Evolutionary conservation across 2,888 invertebrate species (phyloP).

Genomic region (Trachelus iudaicus): DNA sequence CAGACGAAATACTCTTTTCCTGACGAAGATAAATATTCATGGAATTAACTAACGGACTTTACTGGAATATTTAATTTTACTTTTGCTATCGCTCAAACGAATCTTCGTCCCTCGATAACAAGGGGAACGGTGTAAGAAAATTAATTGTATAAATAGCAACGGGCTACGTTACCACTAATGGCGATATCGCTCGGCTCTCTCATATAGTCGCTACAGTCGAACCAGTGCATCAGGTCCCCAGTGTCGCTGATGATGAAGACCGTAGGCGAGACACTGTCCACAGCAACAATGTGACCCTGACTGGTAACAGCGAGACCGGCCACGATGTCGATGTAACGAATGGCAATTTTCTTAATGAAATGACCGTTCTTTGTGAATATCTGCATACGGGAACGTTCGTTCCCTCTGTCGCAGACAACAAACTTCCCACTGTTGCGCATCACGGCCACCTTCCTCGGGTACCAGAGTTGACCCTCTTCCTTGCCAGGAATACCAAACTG

Average conservation of each 20-base stretch:
- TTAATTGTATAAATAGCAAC: slow-evolving; percentile 2
- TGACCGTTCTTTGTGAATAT: slow-evolving; percentile 96
- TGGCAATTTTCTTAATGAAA: slow-evolving; percentile 94
- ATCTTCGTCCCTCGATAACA: no score
- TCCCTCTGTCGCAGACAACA: slow-evolving; percentile 98
- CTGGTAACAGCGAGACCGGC: slow-evolving; percentile 94
- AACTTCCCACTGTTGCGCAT: slow-evolving; percentile 89
- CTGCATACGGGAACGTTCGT: slow-evolving; percentile 96
- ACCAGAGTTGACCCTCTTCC: slow-evolving; percentile 97
- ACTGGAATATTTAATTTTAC: no score
- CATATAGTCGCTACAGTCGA: slow-evolving; percentile 98
- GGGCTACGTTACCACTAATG: slow-evolving; percentile 78
- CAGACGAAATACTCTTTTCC: slow-evolving; percentile 95
- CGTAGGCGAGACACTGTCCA: slow-evolving; percentile 96
- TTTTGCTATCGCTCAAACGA: no score
- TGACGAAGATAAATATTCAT: slow-evolving; percentile 59
- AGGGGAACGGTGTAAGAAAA: slow-evolving; percentile 1
- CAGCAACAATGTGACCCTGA: slow-evolving; percentile 94
- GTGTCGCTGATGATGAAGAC: slow-evolving; percentile 94
- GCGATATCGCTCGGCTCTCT: slow-evolving; percentile 97
- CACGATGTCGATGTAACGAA: slow-evolving; percentile 89
- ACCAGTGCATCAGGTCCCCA: slow-evolving; percentile 94
- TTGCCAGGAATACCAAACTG: slow-evolving; percentile 96
- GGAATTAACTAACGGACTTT: no score
- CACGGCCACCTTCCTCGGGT: slow-evolving; percentile 94